Evolutionary conservation across 2,888 invertebrate species (phyloP), one percentile per base, ranked within the genome.

Genomic region (Teinopalpus imperialis): DNA sequence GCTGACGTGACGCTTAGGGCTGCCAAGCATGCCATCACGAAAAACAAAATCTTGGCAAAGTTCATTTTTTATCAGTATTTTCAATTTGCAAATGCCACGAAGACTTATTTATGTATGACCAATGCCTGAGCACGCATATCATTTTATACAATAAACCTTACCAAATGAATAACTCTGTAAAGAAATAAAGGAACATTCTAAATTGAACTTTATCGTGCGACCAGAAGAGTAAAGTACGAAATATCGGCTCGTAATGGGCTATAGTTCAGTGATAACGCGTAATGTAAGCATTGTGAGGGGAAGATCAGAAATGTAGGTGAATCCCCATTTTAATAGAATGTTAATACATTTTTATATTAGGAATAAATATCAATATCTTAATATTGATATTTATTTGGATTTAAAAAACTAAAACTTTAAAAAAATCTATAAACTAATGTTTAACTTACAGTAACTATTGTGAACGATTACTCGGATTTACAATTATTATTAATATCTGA

Each of bases 21-120:
- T 43, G 67, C 45, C 8, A 73, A 43, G 43, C 63, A 64, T 12
- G 69, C 66, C 49, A 75, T 66, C 1, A 73, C 52, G 24, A 71
- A 66, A 36, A 73, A 66, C 10, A 77, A 56, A 20, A 73, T 57
- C 37, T 59, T 67, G 0, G 53, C 43, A 48, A 74, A 74, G 16
- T 42, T 32, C 41, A 42, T 42, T 8, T 8, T 10, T 26, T 8
- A 13, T 2, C 8, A 6, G n/a, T 7, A n/a, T 9, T 37, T 27
- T 23, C 7, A 10, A 18, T 9, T 9, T 20, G 18, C 6, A 6
- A 2, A 13, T 8, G 23, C 2, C 6, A 9, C 8, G 5, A 7
- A 8, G 5, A 9, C 8, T 10, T 31, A 1, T 1, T 16, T 8
- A 14, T 1, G 41, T 18, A 24, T 41, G 41, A 41, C 16, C 10